Evolutionary conservation across 2,113 vertebrate genomes (phyloP).

Genomic region (Psephotus haematonotus): DNA sequence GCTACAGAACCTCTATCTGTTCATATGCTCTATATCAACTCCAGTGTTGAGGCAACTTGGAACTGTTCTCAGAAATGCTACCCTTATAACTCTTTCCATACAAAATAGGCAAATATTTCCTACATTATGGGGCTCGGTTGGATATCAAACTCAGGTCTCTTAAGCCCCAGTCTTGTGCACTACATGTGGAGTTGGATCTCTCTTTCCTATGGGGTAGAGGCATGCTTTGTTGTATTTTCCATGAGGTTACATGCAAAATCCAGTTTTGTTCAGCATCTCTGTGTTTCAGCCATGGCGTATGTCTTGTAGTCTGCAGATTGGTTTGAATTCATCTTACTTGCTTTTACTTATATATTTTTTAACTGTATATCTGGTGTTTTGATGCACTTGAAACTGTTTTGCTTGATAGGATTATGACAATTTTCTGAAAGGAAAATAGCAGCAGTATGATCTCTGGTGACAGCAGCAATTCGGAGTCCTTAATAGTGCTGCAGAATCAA

Average conservation of each 20-base stretch:
- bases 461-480: background rate
- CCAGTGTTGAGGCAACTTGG: background rate
- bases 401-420: background rate
- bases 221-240: background rate
- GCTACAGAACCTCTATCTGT: background rate
- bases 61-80: background rate
- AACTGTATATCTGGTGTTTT: background rate
- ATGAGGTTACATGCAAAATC: background rate
- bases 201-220: background rate
- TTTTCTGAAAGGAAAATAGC: slow-evolving; percentile 26
- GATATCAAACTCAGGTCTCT: background rate
- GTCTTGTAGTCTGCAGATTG: background rate
- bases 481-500: slow-evolving; percentile 11
- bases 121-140: accelerated
- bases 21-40: background rate
- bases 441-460: background rate
- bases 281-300: background rate
- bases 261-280: background rate
- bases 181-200: background rate
- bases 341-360: background rate
- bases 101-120: background rate
- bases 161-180: background rate
- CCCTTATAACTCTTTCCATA: background rate
- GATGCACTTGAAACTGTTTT: background rate
- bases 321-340: background rate